Evolutionary conservation across 2,888 invertebrate genomes (phyloP), one percentile per base, ranked within the genome.

Genomic region (Harpalus rubripes): DNA sequence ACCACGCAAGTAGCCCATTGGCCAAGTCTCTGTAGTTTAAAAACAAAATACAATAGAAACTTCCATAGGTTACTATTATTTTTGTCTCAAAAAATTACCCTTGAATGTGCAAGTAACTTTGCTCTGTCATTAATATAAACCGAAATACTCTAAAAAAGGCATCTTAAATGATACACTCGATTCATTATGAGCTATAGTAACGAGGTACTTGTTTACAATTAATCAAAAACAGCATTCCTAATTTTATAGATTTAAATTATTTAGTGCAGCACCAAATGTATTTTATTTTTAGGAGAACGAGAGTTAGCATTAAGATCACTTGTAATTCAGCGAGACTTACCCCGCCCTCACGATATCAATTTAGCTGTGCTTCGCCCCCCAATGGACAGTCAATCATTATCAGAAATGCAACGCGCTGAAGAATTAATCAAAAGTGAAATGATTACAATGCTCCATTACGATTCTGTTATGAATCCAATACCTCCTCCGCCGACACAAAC

Each of bases 371-470:
- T 98, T 81, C 93, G 98, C 72, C 96, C 96, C 8, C 92, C 94
- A 1, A 94, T 95, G 86, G 95, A 95, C 86, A 96, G 95, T 86
- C 94, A 95, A 68, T 95, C 96, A 3, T 93, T 98, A 22, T 96
- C 95, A 8, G 96, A 98, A 87, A 93, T 98, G 86, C 98, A 99
- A 91, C 96, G 96, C 93, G 98, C 99, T 0, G 99, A 99, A 92
- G 99, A 99, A 90, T 91, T 98, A 87, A 97, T 99, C 86, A 99
- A 99, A 91, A 94, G 95, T 85, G 99, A 99, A 93, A 99, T 99
- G 98, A 94, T 98, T 86, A 95, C 96, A 26, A 98, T 99, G 98
- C 92, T 98, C 87, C 96, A 98, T 88, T 97, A 96, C 89, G 99
- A 99, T 91, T 95, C 96, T 39, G 91, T 97, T 0, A 94, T 96